Conservation (phyloP, 2,888 invertebrate species). For the Synanthedon andrenaeformis region DNA sequence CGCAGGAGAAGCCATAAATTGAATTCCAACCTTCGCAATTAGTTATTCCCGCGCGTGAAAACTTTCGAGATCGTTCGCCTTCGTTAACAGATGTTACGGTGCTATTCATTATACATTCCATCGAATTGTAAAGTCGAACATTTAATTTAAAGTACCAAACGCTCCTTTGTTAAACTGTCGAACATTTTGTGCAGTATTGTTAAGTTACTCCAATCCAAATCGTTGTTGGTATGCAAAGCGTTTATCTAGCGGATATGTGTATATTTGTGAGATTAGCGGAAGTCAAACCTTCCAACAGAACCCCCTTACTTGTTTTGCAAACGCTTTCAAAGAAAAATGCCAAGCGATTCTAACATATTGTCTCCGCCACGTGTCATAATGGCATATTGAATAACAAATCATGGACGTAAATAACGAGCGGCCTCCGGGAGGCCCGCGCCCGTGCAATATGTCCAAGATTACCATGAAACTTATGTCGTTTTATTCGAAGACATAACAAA, state of each 20-base stretch:
- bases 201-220: constrained; percentile 35
- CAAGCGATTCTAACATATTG: constrained; percentile 21
- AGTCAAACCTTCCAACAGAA: not conserved
- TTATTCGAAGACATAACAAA: constrained; percentile 9
- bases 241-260: constrained; percentile 39
- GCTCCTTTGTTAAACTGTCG: constrained; percentile 61
- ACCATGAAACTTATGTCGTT: constrained; percentile 23
- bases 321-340: constrained; percentile 22
- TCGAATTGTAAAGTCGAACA: constrained; percentile 69
- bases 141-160: constrained; percentile 67
- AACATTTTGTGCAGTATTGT: constrained; percentile 47
- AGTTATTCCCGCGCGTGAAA: constrained; percentile 71
- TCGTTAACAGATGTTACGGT: constrained; percentile 72
- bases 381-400: constrained; percentile 29
- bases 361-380: constrained; percentile 11
- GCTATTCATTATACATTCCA: constrained; percentile 71
- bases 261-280: constrained; percentile 12
- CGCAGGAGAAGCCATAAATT: constrained; percentile 69
- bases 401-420: constrained; percentile 19
- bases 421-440: constrained; percentile 2
- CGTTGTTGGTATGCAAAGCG: constrained; percentile 36
- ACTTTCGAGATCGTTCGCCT: constrained; percentile 71
- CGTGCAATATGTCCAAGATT: constrained; percentile 14
- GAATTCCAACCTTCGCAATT: constrained; percentile 71
- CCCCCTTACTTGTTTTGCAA: constrained; percentile 13